Percentiles rank a stretch among this genome's conserved stretches.
Conservation (phyloP, 2,888 invertebrate genomes). For the Dilophus febrilis region DNA sequence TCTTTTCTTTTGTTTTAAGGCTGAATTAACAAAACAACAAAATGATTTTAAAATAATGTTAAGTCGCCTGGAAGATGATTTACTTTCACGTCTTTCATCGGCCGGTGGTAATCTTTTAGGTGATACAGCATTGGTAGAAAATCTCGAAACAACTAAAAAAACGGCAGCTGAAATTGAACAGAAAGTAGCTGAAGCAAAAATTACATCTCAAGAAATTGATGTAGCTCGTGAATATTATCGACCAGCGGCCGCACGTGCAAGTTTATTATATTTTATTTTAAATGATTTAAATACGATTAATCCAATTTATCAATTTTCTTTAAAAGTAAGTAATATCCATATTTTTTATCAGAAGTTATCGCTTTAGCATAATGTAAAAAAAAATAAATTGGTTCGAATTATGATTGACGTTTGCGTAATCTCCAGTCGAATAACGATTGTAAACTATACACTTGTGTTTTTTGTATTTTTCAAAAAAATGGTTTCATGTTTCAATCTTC, state of each 20-base stretch:
- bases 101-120: slow-evolving; percentile 87
- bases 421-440: too few species aligned
- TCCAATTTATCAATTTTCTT: slow-evolving; percentile 91
- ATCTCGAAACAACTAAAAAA: slow-evolving; percentile 86
- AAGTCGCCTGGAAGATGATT: slow-evolving; percentile 82
- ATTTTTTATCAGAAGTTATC: too few species aligned
- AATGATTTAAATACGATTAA: slow-evolving; percentile 92
- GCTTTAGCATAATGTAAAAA: too few species aligned
- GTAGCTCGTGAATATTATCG: slow-evolving; percentile 70
- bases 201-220: slow-evolving; percentile 84
- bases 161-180: slow-evolving; percentile 91
- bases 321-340: slow-evolving; percentile 71
- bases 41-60: slow-evolving; percentile 93
- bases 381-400: too few species aligned
- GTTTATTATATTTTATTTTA: slow-evolving; percentile 83
- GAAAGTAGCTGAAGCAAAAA: slow-evolving; percentile 79
- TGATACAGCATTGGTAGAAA: slow-evolving; percentile 88
- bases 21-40: slow-evolving; percentile 87
- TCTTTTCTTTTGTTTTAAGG: slow-evolving; percentile 27
- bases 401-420: too few species aligned
- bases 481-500: too few species aligned
- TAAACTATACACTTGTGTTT: too few species aligned
- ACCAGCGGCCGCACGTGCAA: slow-evolving; percentile 76
- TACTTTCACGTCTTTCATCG: slow-evolving; percentile 75
- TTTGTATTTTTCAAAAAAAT: too few species aligned